phyloP scores from a whole-genome alignment of 1,140 invertebrate genomes.

The Phymorhynchus buccinoides region DNA sequence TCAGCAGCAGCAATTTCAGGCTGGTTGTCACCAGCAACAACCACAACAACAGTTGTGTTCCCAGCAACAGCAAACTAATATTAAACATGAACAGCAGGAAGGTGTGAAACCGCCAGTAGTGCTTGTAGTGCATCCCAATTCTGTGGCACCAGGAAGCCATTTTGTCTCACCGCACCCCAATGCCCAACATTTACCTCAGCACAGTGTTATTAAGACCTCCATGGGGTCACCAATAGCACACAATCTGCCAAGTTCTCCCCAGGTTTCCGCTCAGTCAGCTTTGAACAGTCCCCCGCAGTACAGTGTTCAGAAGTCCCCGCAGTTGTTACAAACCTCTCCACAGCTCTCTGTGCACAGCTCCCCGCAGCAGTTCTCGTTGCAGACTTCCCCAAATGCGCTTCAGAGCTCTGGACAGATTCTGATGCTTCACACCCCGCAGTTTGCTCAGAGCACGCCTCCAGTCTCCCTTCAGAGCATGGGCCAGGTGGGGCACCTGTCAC shows the following conservation, averaged over 20 bases:
- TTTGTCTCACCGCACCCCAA: neutral
- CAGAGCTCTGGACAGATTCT: neutral
- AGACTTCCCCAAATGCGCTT: neutral
- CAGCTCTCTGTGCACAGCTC: conserved; percentile 9
- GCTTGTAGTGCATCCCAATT: neutral
- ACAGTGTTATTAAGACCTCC: neutral
- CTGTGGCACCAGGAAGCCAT: neutral
- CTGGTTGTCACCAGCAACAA: neutral
- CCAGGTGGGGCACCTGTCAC: neutral
- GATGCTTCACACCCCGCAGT: neutral
- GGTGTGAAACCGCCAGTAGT: neutral
- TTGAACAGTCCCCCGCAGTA: neutral
- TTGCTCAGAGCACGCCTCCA: neutral
- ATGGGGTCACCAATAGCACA: neutral
- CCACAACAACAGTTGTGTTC: neutral
- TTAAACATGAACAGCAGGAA: neutral
- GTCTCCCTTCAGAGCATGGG: neutral
- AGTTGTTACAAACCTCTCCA: neutral
- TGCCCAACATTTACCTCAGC: neutral
- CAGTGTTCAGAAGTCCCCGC: neutral
- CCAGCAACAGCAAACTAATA: neutral
- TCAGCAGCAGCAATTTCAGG: neutral
- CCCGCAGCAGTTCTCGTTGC: neutral
- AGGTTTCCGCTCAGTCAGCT: neutral
- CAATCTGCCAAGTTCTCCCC: neutral